Evolutionary conservation across 2,797 vertebrate species (phyloP).

Genomic region (Lepidocolaptes lacrymiger): DNA sequence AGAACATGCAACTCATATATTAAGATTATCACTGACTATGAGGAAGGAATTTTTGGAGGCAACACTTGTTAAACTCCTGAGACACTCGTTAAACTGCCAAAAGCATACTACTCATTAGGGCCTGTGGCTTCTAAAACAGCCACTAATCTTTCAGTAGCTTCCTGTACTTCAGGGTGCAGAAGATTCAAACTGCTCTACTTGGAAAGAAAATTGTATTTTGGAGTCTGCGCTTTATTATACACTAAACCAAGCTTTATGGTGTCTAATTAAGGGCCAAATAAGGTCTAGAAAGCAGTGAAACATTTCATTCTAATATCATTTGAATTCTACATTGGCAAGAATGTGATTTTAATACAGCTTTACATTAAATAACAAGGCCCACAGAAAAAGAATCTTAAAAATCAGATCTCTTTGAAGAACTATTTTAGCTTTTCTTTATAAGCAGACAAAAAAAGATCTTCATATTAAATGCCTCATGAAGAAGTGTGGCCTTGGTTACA

Average conservation of each 20-base stretch:
- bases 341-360: background rate
- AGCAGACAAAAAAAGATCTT: background rate
- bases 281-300: background rate
- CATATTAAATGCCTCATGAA: slow-evolving; percentile 7
- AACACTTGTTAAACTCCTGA: background rate
- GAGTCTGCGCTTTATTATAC: background rate
- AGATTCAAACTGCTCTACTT: background rate
- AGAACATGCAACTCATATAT: background rate
- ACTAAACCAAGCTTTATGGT: background rate
- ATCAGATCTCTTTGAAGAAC: background rate
- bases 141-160: background rate
- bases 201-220: background rate
- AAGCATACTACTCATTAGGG: background rate
- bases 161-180: background rate
- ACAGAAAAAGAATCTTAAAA: background rate
- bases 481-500: background rate
- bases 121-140: background rate
- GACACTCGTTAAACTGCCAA: background rate
- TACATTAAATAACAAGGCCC: background rate
- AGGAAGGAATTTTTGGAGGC: background rate
- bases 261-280: slow-evolving; percentile 22
- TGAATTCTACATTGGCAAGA: background rate
- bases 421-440: slow-evolving; percentile 1
- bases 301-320: background rate
- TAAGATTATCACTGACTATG: background rate